Evolutionary conservation across 2,113 vertebrate species (phyloP).

Genomic region (Prunella fulvescens): DNA sequence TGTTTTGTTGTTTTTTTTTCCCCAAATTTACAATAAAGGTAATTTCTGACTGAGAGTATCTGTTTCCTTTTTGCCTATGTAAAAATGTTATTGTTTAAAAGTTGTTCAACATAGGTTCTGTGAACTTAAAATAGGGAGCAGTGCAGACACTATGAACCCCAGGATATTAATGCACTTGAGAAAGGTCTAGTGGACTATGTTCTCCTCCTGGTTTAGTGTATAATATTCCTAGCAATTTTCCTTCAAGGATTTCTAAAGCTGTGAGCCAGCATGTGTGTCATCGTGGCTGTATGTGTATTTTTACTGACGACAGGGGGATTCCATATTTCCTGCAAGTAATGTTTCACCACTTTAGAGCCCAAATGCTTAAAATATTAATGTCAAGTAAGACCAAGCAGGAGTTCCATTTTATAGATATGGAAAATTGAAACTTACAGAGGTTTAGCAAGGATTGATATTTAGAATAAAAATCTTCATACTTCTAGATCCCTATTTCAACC

Average conservation of each 20-base stretch:
- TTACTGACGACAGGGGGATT: not conserved
- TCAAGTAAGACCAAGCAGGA: not conserved
- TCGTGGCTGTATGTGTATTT: not conserved
- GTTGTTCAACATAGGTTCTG: not conserved
- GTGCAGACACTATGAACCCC: not conserved
- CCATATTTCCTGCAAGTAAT: not conserved
- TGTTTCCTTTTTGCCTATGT: constrained; percentile 40
- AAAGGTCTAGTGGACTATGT: not conserved
- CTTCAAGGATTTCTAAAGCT: constrained; percentile 26
- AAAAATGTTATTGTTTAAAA: not conserved
- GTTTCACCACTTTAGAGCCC: not conserved
- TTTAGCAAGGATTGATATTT: not conserved
- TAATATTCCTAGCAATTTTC: not conserved
- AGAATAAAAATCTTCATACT: not conserved
- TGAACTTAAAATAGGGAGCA: not conserved
- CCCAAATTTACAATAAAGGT: constrained; percentile 53
- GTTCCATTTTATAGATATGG: not conserved
- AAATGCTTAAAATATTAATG: not conserved
- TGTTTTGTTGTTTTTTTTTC: not conserved
- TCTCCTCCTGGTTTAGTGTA: not conserved
- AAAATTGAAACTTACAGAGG: not conserved
- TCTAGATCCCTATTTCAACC: not conserved
- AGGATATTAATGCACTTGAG: not conserved
- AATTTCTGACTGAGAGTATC: constrained; percentile 48
- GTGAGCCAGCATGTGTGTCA: not conserved